These are phyloP conservation scores for Dendrolimus pini DNA, from an alignment of 2,888 invertebrate genomes.

Conservation along the genomic window DNA sequence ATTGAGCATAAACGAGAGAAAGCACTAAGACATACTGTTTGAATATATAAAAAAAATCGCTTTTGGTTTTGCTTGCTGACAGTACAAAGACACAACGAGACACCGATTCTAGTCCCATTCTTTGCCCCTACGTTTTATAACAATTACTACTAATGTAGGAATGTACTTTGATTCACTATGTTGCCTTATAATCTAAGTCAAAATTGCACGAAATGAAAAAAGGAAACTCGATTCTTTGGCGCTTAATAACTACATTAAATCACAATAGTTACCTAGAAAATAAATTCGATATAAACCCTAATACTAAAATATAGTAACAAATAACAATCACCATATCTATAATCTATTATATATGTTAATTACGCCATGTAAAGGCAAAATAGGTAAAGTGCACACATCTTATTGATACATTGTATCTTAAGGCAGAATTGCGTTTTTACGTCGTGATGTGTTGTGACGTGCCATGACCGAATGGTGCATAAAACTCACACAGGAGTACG, in stretches of 20 bases:
- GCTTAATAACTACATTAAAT: slow-evolving; percentile 57
- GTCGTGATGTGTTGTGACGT: no score
- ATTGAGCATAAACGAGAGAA: no score
- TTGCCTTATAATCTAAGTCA: slow-evolving; percentile 39
- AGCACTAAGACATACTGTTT: no score
- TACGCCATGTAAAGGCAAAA: slow-evolving; percentile 20
- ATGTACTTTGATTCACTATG: slow-evolving; percentile 37
- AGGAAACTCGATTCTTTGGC: slow-evolving; percentile 65
- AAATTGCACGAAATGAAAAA: slow-evolving; percentile 52
- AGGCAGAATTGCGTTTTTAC: no score
- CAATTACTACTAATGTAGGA: slow-evolving; percentile 15
- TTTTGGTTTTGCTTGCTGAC: no score
- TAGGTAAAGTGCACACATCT: slow-evolving; percentile 22
- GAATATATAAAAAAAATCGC: no score
- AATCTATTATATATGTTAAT: slow-evolving; percentile 34
- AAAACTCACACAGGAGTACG: no score
- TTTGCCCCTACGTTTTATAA: no score
- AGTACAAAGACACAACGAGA: no score
- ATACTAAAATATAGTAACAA: slow-evolving; percentile 27
- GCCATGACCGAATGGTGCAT: no score
- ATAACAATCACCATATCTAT: slow-evolving; percentile 35
- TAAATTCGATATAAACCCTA: slow-evolving; percentile 50
- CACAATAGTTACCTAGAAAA: slow-evolving; percentile 43
- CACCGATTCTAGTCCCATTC: no score
- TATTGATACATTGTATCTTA: slow-evolving; percentile 2